phyloP scores from a whole-genome alignment of 1,140 invertebrate genomes.

The Sweltsa coloradensis region DNA sequence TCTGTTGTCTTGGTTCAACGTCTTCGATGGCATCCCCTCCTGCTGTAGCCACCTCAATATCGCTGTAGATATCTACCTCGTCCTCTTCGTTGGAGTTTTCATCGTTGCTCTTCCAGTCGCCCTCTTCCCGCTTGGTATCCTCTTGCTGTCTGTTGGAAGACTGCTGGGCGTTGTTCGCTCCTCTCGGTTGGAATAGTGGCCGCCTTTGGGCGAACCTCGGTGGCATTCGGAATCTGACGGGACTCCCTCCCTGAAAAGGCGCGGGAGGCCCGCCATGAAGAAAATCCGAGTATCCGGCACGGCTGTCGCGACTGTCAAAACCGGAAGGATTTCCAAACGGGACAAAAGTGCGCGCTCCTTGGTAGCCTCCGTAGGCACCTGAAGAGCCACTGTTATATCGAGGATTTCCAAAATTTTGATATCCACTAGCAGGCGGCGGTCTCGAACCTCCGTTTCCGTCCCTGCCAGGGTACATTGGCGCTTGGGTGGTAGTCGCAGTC shows the following conservation, averaged over 20 bases:
- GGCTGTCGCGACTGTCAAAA: constrained; percentile 6
- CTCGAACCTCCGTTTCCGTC: constrained; percentile 27
- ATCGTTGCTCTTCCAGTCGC: background rate
- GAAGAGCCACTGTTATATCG: constrained; percentile 17
- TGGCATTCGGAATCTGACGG: constrained; percentile 9
- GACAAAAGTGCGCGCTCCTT: constrained; percentile 3
- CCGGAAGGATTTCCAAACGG: background rate
- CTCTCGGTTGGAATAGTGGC: background rate
- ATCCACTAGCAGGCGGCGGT: background rate
- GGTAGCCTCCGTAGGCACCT: constrained; percentile 5
- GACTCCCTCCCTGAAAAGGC: background rate
- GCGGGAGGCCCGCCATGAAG: background rate
- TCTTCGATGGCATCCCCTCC: background rate
- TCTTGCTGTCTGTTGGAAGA: no score
- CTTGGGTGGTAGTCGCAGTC: constrained; percentile 30
- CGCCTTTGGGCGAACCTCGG: constrained; percentile 5
- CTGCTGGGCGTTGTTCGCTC: no score
- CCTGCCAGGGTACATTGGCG: constrained; percentile 44
- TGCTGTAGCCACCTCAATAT: constrained; percentile 37
- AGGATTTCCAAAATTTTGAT: constrained; percentile 25
- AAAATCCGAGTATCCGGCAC: constrained; percentile 6
- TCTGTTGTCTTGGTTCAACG: constrained; percentile 3
- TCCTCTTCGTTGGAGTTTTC: constrained; percentile 20
- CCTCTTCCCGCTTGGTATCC: constrained; percentile 1
- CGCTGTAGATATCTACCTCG: constrained; percentile 37